Conservation (phyloP, 23 tunicate species). For the Botrylloides violaceus region DNA sequence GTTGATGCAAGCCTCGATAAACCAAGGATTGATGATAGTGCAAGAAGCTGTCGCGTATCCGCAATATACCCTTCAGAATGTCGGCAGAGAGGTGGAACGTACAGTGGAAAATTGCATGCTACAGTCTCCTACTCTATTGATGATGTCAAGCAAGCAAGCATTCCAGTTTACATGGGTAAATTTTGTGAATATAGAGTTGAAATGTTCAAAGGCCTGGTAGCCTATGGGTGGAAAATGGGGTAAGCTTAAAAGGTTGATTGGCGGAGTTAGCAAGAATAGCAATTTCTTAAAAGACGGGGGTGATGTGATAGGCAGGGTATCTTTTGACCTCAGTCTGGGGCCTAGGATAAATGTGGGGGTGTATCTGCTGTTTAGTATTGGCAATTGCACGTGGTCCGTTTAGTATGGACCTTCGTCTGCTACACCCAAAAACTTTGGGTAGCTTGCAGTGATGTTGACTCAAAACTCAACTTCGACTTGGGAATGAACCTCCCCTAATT, state of each 20-base stretch:
- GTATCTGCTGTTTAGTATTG: no score
- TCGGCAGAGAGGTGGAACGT: slow-evolving; percentile 55
- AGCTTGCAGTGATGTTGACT: no score
- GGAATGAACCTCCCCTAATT: no score
- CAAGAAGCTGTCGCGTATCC: slow-evolving; percentile 29
- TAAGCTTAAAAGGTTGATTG: neutral
- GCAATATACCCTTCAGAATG: slow-evolving; percentile 62
- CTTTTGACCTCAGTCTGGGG: no score
- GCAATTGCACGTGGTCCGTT: no score
- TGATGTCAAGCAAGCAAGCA: slow-evolving; percentile 42
- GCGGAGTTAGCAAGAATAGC: neutral
- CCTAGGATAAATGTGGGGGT: no score
- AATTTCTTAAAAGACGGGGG: neutral
- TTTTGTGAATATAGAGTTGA: no score
- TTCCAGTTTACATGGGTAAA: slow-evolving; percentile 13
- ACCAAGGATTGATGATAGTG: slow-evolving; percentile 51
- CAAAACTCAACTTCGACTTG: no score
- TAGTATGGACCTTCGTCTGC: no score
- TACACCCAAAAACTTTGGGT: no score
- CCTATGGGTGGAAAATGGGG: neutral
- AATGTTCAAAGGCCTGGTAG: no score
- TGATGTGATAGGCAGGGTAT: neutral
- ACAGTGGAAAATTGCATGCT: slow-evolving; percentile 35
- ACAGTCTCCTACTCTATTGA: slow-evolving; percentile 36
- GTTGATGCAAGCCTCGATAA: slow-evolving; percentile 36